A percentile compares a stretch with the other conserved stretches of the same genome.
These are phyloP conservation scores for Haemorhous mexicanus DNA, from an alignment of 2,113 vertebrate species.

Conservation along the genomic window DNA sequence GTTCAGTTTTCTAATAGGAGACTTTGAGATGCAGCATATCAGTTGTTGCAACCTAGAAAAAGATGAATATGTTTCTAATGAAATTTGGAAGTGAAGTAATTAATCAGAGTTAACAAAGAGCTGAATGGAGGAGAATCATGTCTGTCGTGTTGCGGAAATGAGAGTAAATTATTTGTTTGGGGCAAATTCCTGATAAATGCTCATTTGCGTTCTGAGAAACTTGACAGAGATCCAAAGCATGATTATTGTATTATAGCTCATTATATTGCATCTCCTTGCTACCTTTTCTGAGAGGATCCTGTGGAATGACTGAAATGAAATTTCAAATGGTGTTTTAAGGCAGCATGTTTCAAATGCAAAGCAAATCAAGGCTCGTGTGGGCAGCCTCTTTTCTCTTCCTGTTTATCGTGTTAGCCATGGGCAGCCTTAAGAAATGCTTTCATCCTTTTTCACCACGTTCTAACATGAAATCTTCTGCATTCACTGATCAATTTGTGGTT, in stretches of 20 bases:
- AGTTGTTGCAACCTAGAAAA: constrained; percentile 45
- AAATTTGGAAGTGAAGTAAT: constrained; percentile 67
- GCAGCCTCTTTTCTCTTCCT: not conserved
- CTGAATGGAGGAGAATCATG: constrained; percentile 43
- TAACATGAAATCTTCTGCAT: not conserved
- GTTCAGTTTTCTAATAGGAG: constrained; percentile 16
- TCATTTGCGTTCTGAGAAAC: constrained; percentile 48
- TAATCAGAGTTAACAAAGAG: constrained; percentile 71
- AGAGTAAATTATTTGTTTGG: constrained; percentile 72
- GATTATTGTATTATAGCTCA: constrained; percentile 58
- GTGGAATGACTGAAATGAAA: constrained; percentile 5
- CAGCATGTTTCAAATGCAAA: not conserved
- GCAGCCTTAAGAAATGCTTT: constrained; percentile 3
- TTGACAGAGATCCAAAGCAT: constrained; percentile 61
- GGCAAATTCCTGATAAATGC: constrained; percentile 68
- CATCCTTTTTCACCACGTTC: not conserved
- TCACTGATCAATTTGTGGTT: not conserved
- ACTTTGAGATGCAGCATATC: not conserved
- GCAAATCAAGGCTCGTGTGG: not conserved
- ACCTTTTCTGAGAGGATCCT: not conserved
- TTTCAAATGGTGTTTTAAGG: not conserved
- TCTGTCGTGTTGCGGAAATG: constrained; percentile 66
- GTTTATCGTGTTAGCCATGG: not conserved
- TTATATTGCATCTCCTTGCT: constrained; percentile 2
- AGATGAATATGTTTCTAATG: constrained; percentile 56